Percentiles rank a stretch among this genome's conserved stretches.
Conservation (phyloP, 30 jellyfish, hydroid and myxozoan species). For the Calvadosia cruxmelitensis region DNA sequence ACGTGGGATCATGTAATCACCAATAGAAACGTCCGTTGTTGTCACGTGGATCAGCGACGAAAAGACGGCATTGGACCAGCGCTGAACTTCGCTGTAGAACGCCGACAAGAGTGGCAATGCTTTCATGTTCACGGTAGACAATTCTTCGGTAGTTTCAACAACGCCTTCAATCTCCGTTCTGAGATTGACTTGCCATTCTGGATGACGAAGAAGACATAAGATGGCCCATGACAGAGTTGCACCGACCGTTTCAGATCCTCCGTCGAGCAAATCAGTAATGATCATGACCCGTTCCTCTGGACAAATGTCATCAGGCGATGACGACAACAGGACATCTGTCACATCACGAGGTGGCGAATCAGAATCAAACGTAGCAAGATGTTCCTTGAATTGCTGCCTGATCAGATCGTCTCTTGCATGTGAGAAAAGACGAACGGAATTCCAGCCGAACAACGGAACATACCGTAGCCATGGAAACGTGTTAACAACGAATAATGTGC, state of each 20-base stretch:
- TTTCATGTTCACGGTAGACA: background rate
- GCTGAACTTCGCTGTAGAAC: constrained; percentile 1
- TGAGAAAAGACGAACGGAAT: no score
- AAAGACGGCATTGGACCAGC: constrained; percentile 9
- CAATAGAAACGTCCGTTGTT: background rate
- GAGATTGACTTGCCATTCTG: constrained; percentile 2
- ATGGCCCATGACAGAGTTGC: constrained; percentile 14
- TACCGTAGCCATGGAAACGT: no score
- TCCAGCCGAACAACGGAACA: no score
- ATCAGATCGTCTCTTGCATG: no score
- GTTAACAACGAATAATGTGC: no score
- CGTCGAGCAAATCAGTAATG: constrained; percentile 17
- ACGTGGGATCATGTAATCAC: constrained; percentile 14
- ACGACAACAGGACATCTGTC: no score
- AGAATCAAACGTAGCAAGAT: no score
- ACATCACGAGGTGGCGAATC: no score
- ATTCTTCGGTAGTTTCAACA: background rate
- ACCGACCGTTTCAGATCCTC: constrained; percentile 28
- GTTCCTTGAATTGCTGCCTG: no score
- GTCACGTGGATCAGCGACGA: constrained; percentile 11
- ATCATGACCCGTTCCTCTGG: constrained; percentile 7
- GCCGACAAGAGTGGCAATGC: constrained; percentile 6
- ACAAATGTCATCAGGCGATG: no score
- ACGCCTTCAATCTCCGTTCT: constrained; percentile 6
- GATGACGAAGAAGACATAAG: constrained; percentile 1